These are phyloP conservation scores for Panthera leo DNA, from an alignment of 2,113 vertebrate genomes.

Conservation along the genomic window DNA sequence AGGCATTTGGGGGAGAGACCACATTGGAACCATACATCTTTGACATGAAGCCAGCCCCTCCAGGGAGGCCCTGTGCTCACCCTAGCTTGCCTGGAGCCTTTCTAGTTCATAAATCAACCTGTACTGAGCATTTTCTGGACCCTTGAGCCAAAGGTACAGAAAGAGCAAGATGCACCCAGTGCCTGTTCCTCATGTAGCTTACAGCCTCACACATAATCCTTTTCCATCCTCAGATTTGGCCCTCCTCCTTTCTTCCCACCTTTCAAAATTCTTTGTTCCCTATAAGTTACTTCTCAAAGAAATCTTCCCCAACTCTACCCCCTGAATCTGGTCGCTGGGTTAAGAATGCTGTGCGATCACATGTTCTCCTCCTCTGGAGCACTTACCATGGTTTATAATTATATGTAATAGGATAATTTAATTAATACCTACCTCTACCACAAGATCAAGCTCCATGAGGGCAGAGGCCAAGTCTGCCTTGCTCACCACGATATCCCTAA, in stretches of 20 bases:
- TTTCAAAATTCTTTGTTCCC: not conserved
- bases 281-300: conserved; percentile 5
- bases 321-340: not conserved
- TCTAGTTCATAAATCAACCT: not conserved
- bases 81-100: not conserved
- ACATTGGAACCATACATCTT: not conserved
- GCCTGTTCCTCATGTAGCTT: not conserved
- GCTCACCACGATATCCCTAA: not conserved
- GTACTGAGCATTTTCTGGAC: not conserved
- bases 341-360: not conserved
- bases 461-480: not conserved
- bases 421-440: not conserved
- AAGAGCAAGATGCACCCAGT: not conserved
- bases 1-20: not conserved
- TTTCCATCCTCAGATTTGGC: not conserved
- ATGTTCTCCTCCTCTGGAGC: not conserved
- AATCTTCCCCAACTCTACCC: not conserved
- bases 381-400: not conserved
- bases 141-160: not conserved
- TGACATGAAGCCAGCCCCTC: not conserved
- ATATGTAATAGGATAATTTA: not conserved
- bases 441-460: not conserved
- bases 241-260: not conserved
- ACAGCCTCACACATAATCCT: not conserved
- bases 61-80: not conserved